Percentiles rank a stretch among this genome's conserved stretches.
These are phyloP conservation scores for Phyllotis vaccarum DNA, from an alignment of 2,797 vertebrate species.

Conservation along the genomic window DNA sequence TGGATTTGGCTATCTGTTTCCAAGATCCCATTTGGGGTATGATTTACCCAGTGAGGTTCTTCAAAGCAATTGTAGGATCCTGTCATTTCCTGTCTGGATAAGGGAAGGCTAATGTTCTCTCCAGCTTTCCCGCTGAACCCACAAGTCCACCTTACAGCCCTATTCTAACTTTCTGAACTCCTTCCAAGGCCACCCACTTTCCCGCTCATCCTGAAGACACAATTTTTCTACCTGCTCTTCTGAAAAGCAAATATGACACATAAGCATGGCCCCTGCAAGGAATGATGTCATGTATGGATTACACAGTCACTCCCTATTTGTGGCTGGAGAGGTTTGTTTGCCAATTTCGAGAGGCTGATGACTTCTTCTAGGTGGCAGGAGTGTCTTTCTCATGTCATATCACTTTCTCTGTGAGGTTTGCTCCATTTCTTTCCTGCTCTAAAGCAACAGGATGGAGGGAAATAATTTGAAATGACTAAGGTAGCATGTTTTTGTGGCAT, in stretches of 20 bases:
- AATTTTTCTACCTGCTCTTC: neutral
- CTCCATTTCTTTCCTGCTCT: neutral
- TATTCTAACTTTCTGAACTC: neutral
- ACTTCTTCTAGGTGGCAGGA: neutral
- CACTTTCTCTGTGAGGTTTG: neutral
- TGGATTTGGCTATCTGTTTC: neutral
- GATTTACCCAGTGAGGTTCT: neutral
- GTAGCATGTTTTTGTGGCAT: fast-evolving
- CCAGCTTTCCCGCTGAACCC: neutral
- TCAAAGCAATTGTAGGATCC: neutral
- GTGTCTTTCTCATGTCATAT: neutral
- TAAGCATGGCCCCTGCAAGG: neutral
- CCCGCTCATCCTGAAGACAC: neutral
- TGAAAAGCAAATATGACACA: neutral
- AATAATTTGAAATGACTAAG: neutral
- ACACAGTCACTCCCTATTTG: neutral
- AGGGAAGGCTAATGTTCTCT: neutral
- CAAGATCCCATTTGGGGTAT: neutral
- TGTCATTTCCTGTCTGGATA: neutral
- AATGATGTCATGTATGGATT: neutral
- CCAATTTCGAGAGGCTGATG: neutral
- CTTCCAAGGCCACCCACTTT: neutral
- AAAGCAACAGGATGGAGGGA: neutral
- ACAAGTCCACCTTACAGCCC: fast-evolving
- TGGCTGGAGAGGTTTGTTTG: neutral